Evolutionary conservation across 2,113 vertebrate species (phyloP), one percentile per base, ranked within the genome.

Genomic region (Eudyptes chrysolophus): DNA sequence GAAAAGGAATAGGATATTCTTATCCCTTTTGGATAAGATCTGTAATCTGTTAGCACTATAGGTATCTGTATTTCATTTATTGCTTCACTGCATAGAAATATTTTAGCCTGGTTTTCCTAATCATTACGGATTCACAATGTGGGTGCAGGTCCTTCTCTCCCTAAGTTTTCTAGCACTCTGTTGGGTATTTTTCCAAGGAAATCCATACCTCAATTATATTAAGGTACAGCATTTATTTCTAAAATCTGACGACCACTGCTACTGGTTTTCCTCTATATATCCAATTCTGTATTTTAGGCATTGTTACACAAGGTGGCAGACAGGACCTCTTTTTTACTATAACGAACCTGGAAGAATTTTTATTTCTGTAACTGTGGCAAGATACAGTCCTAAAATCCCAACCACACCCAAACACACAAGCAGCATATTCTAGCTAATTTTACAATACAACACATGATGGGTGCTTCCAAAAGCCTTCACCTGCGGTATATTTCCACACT

Each of bases 221-320:
- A 64, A 82, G 21, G 15, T n/a, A 40, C 12, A 83, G 13, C 49
- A 54, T 13, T 48, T 61, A 29, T 10, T 94, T 78, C 44, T 82
- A 52, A 79, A 79, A 68, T 19, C 38, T 55, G 29, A 42, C 0
- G 0, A 36, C 15, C 3, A 0, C 29, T 52, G 11, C 24, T 68
- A 48, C 24, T 4, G 4, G 1, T 61, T 89, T 95, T 79, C 29
- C 13, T 65, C 40, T 54, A 40, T 69, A 82, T 26, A 76, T 27
- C n/a, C 46, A 51, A 3, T 52, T 69, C 78, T 96, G 81, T 93
- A 62, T 86, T 96, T 94, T 22, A 84, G 82, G 36, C 54, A 64
- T 75, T 36, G 38, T 40, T 87, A 78, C 98, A 96, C 95, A 85
- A 98, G 98, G 96, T 97, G 97, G 97, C 97, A 98, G 97, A 72